Conservation (phyloP, 2,888 invertebrate species). For the Lithodes maja region DNA sequence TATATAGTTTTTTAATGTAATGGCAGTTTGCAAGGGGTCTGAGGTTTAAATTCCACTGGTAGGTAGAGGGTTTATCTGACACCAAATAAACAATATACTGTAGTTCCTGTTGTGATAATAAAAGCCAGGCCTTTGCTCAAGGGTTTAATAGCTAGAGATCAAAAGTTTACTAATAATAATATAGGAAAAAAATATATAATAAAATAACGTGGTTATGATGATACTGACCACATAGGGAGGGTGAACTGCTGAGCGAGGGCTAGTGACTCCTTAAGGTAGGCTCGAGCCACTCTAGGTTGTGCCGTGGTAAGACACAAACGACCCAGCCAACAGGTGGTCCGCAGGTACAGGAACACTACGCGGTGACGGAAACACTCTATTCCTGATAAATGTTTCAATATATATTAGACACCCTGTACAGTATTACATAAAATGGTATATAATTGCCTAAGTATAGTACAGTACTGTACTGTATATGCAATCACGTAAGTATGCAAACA, state of each 20-base stretch:
- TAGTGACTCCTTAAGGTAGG: slow-evolving; percentile 60
- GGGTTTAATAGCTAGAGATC: no score
- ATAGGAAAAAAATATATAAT: neutral
- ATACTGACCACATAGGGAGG: slow-evolving; percentile 59
- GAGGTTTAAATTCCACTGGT: no score
- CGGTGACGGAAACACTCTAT: slow-evolving; percentile 57
- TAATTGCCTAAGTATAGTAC: no score
- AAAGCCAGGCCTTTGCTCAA: no score
- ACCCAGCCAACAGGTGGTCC: slow-evolving; percentile 60
- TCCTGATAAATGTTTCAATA: slow-evolving; percentile 14
- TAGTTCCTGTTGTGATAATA: no score
- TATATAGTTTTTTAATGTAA: neutral
- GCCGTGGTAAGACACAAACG: slow-evolving; percentile 53
- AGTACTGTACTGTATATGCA: no score
- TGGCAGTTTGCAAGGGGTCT: no score
- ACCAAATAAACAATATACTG: no score
- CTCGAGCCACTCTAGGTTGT: slow-evolving; percentile 64
- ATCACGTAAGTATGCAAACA: no score
- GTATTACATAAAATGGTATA: no score
- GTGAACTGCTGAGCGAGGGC: slow-evolving; percentile 56
- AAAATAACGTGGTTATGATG: neutral
- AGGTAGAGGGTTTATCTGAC: no score
- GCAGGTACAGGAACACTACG: slow-evolving; percentile 60
- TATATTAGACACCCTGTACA: no score
- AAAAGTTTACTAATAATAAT: neutral